These are phyloP conservation scores for Proterorhinus semilunaris DNA, from an alignment of 2,113 vertebrate species.

Conservation along the genomic window DNA sequence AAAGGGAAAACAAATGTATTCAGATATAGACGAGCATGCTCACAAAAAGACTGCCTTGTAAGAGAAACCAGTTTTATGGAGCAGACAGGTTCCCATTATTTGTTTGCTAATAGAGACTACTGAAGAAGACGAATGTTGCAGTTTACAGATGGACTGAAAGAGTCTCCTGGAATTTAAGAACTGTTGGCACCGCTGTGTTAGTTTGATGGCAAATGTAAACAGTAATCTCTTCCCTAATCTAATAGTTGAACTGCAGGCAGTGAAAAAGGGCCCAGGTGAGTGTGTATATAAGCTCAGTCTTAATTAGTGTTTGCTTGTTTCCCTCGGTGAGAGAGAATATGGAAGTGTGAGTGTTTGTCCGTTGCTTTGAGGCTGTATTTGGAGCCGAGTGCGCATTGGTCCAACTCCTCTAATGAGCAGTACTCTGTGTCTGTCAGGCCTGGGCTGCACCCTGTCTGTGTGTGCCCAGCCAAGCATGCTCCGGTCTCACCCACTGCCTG, in stretches of 20 bases:
- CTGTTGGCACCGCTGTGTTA: not conserved
- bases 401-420: constrained; percentile 57
- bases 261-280: constrained; percentile 27
- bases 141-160: not conserved
- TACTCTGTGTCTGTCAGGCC: constrained; percentile 56
- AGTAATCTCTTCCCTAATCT: constrained; percentile 7
- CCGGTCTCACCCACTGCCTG: constrained; percentile 49
- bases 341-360: constrained; percentile 40
- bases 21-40: not conserved
- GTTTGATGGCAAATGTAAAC: constrained; percentile 5
- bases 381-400: constrained; percentile 51
- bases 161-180: not conserved
- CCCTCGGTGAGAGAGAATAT: constrained; percentile 18
- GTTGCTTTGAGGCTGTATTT: constrained; percentile 53
- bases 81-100: not conserved
- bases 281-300: constrained; percentile 25
- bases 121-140: not conserved
- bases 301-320: constrained; percentile 42
- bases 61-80: no score
- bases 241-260: constrained; percentile 9
- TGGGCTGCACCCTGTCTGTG: constrained; percentile 36
- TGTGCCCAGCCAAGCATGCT: constrained; percentile 60
- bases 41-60: no score
- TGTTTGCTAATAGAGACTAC: not conserved
- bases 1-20: not conserved